Evolutionary conservation across 2,797 vertebrate species (phyloP), one percentile per base, ranked within the genome.

Genomic region (Bradypus variegatus): DNA sequence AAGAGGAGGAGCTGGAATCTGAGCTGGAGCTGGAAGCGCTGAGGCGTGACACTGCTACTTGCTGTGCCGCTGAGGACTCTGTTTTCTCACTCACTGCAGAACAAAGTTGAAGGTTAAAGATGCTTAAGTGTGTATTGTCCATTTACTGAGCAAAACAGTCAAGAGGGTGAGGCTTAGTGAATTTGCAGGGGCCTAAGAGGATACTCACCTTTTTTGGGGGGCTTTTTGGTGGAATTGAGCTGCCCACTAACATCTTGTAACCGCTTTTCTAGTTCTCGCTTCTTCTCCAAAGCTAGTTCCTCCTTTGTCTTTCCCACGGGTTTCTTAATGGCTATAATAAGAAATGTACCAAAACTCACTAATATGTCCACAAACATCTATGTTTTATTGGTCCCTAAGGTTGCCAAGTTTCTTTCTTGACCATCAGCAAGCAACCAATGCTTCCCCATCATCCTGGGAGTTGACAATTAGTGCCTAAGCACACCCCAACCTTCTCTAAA

Each of bases 171-270:
- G 11, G 19, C 3, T 1, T 3, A 58, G 15, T 15, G 2, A 62
- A 85, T 33, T 2, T 62, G 1, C 27, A 88, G 84, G 12, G 13
- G 6, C 14, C 41, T 62, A 3, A 4, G 12, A 41, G 15, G 4
- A 23, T 15, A 94, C 98, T 97, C 89, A 99, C 98, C 97, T 97
- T 99, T 99, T 96, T 99, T 99, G 0, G 97, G 95, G 8, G 98
- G 98, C 91, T 99, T 99, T 97, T 99, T 99, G 88, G 98, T 97
- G 0, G 98, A 99, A 97, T 99, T 99, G 41, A 99, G 98, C 94
- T 99, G 98, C 1, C 99, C 98, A 0, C 98, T 99, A 94, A 99
- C 98, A 0, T 99, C 99, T 93, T 99, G 98, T 92, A 99, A 96
- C 76, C 99, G 95, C 85, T 97, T 98, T 97, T 99, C 99, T 95